These are phyloP conservation scores for Tetropium fuscum DNA, from an alignment of 2,888 invertebrate species.

Conservation along the genomic window DNA sequence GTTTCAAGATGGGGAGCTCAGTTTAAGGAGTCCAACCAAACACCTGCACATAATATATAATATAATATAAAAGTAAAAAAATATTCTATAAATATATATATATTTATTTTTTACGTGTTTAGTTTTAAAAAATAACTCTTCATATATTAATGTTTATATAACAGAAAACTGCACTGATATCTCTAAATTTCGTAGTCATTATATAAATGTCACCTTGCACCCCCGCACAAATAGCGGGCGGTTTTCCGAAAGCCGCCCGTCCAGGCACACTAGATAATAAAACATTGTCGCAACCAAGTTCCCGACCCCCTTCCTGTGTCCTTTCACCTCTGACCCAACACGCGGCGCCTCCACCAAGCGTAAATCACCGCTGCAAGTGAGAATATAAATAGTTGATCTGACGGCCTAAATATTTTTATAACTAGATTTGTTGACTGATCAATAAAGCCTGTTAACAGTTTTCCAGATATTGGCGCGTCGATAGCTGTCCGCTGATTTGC, in stretches of 20 bases:
- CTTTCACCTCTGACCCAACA: constrained; percentile 47
- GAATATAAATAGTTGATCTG: constrained; percentile 54
- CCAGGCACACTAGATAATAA: constrained; percentile 54
- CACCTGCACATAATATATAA: constrained; percentile 51
- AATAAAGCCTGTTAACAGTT: constrained; percentile 58
- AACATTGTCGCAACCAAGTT: constrained; percentile 55
- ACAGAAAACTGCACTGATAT: constrained; percentile 60
- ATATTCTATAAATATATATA: constrained; percentile 57
- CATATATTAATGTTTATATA: constrained; percentile 59
- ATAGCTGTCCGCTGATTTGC: constrained; percentile 30
- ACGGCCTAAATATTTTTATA: constrained; percentile 65
- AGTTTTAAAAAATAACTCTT: constrained; percentile 58
- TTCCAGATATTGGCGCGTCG: constrained; percentile 53
- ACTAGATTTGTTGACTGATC: constrained; percentile 62
- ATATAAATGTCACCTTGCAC: constrained; percentile 62
- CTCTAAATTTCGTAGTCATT: constrained; percentile 59
- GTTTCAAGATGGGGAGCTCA: constrained; percentile 31
- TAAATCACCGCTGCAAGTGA: constrained; percentile 44
- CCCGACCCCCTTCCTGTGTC: constrained; percentile 49
- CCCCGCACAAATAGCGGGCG: constrained; percentile 55
- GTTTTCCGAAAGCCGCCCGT: neutral
- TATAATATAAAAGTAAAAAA: constrained; percentile 46
- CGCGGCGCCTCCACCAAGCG: constrained; percentile 35
- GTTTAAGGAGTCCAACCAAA: constrained; percentile 59
- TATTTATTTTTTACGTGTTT: constrained; percentile 62